Conservation (phyloP, 2,113 vertebrate species). For the Rousettus leschenaultii region DNA sequence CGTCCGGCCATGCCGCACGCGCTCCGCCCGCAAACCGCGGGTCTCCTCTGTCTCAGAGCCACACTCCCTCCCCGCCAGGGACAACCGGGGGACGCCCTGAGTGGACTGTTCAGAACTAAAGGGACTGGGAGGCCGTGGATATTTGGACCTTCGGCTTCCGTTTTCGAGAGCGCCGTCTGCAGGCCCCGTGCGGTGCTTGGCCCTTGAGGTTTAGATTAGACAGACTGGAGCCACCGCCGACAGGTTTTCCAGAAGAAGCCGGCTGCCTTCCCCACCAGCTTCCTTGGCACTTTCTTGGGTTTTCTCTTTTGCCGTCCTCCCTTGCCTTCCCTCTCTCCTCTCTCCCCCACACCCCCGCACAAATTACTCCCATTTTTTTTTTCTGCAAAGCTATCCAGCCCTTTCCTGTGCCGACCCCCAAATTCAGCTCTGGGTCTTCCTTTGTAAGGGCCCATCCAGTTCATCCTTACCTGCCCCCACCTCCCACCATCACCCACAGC, state of each 20-base stretch:
- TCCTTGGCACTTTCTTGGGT: background rate
- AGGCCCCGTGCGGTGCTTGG: background rate
- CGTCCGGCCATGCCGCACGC: accelerated
- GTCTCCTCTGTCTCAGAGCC: background rate
- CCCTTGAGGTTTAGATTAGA: background rate
- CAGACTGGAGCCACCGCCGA: background rate
- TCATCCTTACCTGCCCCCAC: background rate
- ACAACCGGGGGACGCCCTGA: background rate
- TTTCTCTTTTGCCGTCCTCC: too few species aligned
- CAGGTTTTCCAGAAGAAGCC: background rate
- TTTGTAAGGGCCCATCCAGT: background rate
- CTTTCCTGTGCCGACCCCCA: background rate
- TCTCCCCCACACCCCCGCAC: background rate
- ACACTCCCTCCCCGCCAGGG: background rate
- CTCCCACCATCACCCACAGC: too few species aligned
- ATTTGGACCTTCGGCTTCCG: background rate
- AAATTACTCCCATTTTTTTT: background rate
- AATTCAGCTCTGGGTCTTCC: background rate
- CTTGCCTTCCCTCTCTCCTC: background rate
- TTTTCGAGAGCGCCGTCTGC: background rate
- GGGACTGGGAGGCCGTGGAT: background rate
- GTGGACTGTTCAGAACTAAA: background rate
- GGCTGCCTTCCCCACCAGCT: background rate
- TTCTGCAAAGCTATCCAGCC: background rate
- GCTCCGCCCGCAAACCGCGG: background rate